Conservation (phyloP, 2,888 invertebrate genomes). For the Psococerastis gibbosa region DNA sequence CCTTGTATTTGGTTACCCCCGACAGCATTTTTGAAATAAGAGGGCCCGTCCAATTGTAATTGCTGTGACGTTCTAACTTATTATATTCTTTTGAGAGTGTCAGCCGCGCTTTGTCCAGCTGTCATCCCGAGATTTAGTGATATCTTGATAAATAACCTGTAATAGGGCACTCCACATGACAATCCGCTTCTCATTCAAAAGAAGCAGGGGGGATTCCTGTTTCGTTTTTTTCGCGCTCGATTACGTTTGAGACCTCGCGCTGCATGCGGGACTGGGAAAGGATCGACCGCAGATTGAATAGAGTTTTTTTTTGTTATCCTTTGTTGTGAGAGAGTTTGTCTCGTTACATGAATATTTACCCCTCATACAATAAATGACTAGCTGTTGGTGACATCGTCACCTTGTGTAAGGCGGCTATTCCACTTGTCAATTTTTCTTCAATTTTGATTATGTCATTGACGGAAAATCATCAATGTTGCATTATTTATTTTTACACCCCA, state of each 20-base stretch:
- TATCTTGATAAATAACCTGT: slow-evolving; percentile 10
- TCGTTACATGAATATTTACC: no score
- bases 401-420: no score
- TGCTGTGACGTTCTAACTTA: slow-evolving; percentile 10
- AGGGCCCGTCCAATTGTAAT: slow-evolving; percentile 2
- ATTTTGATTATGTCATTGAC: no score
- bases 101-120: slow-evolving; percentile 2
- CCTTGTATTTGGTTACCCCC: slow-evolving; percentile 10
- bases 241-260: not conserved
- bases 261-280: no score
- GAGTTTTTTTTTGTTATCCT: no score
- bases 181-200: not conserved
- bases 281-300: no score
- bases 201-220: not conserved
- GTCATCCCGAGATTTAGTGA: slow-evolving; percentile 8
- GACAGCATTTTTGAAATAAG: not conserved
- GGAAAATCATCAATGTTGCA: no score
- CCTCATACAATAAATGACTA: no score
- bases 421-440: no score
- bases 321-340: no score
- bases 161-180: not conserved
- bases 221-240: not conserved
- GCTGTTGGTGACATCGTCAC: no score
- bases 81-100: slow-evolving; percentile 9
- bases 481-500: no score